Conservation (phyloP, 1,140 invertebrate species). For the Tyrophagus putrescentiae region DNA sequence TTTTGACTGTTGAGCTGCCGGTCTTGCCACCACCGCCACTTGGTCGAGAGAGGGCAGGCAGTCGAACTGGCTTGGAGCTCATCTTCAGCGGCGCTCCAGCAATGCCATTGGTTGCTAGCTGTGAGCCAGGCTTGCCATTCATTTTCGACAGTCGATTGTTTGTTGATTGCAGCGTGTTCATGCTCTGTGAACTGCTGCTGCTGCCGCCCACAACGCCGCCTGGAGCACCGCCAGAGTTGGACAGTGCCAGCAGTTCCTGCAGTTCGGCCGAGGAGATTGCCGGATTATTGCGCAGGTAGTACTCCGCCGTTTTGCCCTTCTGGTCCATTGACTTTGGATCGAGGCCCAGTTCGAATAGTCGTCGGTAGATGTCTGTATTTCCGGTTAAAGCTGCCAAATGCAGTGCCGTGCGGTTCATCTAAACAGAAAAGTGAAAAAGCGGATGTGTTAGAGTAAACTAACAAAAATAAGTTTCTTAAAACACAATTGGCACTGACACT, state of each 20-base stretch:
- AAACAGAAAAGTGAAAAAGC: constrained; percentile 18
- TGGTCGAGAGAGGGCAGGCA: background rate
- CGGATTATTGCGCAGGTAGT: constrained; percentile 25
- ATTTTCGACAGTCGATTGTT: background rate
- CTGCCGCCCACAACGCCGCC: too few species aligned
- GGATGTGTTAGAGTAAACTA: too few species aligned
- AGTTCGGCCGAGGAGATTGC: background rate
- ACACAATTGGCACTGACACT: background rate
- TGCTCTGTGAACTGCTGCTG: background rate
- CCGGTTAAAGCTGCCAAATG: constrained; percentile 30
- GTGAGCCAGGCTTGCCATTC: background rate
- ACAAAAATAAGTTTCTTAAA: background rate
- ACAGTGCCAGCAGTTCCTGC: constrained; percentile 4
- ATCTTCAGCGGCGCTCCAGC: background rate
- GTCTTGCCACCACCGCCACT: too few species aligned
- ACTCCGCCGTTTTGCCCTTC: constrained; percentile 29
- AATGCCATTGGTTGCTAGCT: background rate
- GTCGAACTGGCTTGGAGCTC: background rate
- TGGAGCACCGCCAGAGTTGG: too few species aligned
- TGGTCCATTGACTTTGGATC: constrained; percentile 28
- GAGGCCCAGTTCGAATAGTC: constrained; percentile 26
- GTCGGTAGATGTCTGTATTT: constrained; percentile 28
- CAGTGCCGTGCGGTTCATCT: constrained; percentile 28
- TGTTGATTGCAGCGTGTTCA: background rate
- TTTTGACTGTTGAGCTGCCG: too few species aligned